Evolutionary conservation across 2,888 invertebrate genomes (phyloP).

Genomic region (Macaria notata): DNA sequence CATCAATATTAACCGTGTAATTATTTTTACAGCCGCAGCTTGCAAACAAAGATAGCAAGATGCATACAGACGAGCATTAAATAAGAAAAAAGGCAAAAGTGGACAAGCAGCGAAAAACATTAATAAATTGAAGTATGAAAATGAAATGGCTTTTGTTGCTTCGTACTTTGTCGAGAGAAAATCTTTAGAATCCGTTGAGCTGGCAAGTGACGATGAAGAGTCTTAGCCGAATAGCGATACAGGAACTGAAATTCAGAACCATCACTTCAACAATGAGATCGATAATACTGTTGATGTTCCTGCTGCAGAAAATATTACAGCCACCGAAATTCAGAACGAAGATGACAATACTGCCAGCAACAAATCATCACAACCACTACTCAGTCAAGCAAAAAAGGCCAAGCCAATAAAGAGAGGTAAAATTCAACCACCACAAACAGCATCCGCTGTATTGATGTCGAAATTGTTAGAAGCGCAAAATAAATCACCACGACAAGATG

Average conservation of each 20-base stretch:
- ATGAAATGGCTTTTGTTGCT: constrained; percentile 23
- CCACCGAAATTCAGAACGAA: constrained; percentile 12
- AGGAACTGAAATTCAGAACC: constrained; percentile 18
- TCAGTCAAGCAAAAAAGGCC: constrained; percentile 14
- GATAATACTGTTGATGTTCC: constrained; percentile 16
- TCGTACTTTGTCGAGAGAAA: constrained; percentile 26
- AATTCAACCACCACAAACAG: constrained; percentile 3
- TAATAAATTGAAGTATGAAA: constrained; percentile 34
- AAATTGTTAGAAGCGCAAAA: constrained; percentile 14
- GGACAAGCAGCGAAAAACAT: constrained; percentile 28
- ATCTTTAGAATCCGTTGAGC: constrained; percentile 28
- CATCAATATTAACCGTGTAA: constrained; percentile 19
- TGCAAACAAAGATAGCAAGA: constrained; percentile 24
- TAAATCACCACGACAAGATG: constrained; percentile 16
- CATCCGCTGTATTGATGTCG: constrained; percentile 25
- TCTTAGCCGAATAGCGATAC: constrained; percentile 21
- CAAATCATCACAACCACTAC: constrained; percentile 9
- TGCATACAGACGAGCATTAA: constrained; percentile 33
- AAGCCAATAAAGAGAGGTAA: constrained; percentile 15
- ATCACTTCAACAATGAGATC: constrained; percentile 15
- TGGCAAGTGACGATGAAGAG: constrained; percentile 35
- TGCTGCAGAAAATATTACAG: constrained; percentile 12
- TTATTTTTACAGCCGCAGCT: constrained; percentile 28
- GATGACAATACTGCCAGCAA: constrained; percentile 11
- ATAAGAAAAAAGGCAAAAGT: constrained; percentile 32